Percentiles rank a stretch among this genome's conserved stretches.
Evolutionary conservation across 2,888 invertebrate species (phyloP).

Genomic region (Vandiemenella viatica): DNA sequence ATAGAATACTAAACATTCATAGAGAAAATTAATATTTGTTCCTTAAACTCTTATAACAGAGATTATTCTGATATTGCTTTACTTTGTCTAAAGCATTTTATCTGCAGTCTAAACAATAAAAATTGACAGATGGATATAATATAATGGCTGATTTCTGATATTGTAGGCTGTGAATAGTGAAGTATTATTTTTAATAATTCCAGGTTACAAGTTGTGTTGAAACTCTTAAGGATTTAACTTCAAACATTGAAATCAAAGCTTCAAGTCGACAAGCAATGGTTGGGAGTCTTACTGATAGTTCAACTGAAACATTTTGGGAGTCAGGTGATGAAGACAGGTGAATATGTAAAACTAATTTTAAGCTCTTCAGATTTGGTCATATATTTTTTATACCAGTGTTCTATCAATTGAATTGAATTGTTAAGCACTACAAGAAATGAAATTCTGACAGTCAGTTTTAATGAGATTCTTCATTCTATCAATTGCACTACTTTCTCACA

Average conservation of each 20-base stretch:
- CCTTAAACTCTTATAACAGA: no score
- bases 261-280: constrained; percentile 92
- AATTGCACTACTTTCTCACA: not conserved
- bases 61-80: no score
- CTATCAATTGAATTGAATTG: not conserved
- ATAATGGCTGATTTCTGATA: no score
- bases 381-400: not conserved
- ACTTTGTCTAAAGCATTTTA: no score
- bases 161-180: no score
- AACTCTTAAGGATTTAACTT: constrained; percentile 57
- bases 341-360: no score
- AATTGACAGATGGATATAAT: no score
- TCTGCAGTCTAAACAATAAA: no score
- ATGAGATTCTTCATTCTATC: not conserved
- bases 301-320: constrained; percentile 98
- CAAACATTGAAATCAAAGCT: constrained; percentile 62
- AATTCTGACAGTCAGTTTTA: not conserved
- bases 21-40: no score
- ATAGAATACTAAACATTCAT: no score
- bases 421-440: not conserved
- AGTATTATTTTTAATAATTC: no score
- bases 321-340: constrained; percentile 82
- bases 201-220: constrained; percentile 41
- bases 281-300: constrained; percentile 79
- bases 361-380: no score